Conservation (phyloP, 2,888 invertebrate genomes). For the Metalampra italica region DNA sequence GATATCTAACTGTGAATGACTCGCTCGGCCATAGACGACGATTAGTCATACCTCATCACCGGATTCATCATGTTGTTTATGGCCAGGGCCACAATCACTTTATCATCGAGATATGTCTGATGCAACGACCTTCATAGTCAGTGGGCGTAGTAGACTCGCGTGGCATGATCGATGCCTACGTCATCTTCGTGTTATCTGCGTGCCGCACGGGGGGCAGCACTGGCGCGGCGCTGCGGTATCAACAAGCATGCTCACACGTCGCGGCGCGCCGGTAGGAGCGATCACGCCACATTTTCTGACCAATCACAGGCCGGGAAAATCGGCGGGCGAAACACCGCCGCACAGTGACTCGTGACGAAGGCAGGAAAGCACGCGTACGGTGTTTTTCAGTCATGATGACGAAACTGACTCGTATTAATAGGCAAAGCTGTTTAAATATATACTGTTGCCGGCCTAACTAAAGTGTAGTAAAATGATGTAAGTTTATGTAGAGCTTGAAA, state of each 20-base stretch:
- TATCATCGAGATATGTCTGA: slow-evolving; percentile 11
- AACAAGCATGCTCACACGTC: slow-evolving; percentile 16
- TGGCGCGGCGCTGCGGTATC: slow-evolving; percentile 24
- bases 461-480: not conserved
- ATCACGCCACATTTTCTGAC: slow-evolving; percentile 63
- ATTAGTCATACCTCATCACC: too few relatives aligned
- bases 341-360: slow-evolving; percentile 35
- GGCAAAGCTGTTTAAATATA: not conserved
- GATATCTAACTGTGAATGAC: not conserved
- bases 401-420: slow-evolving; percentile 24
- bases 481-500: not conserved
- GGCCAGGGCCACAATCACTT: not conserved
- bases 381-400: slow-evolving; percentile 38
- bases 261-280: slow-evolving; percentile 29
- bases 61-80: not conserved
- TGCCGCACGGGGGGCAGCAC: slow-evolving; percentile 53
- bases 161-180: slow-evolving; percentile 31
- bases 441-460: not conserved
- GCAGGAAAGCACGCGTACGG: slow-evolving; percentile 10
- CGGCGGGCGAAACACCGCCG: slow-evolving; percentile 45
- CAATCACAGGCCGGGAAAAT: slow-evolving; percentile 49
- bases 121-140: slow-evolving; percentile 26
- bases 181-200: slow-evolving; percentile 25
- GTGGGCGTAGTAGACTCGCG: slow-evolving; percentile 21
- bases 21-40: not conserved